These are phyloP conservation scores for Carassius auratus DNA, from an alignment of 2,113 vertebrate species.

Conservation along the genomic window DNA sequence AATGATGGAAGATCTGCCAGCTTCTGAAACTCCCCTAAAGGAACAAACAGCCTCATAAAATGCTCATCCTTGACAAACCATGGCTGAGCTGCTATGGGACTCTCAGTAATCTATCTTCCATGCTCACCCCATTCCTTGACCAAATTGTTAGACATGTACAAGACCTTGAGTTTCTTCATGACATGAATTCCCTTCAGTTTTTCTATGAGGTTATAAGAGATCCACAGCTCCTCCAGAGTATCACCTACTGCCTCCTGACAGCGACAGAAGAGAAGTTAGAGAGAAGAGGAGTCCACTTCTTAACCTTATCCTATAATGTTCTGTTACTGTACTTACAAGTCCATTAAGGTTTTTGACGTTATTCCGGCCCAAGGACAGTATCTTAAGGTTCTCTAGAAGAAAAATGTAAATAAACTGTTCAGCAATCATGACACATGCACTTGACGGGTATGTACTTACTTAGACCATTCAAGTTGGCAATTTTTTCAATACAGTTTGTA, in stretches of 20 bases:
- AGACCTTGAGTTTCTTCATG: slow-evolving; percentile 91
- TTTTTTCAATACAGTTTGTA: slow-evolving; percentile 98
- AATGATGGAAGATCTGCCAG: slow-evolving; percentile 86
- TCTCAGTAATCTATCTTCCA: not conserved
- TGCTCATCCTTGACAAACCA: no score
- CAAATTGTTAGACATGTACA: slow-evolving; percentile 97
- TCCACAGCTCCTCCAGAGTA: slow-evolving; percentile 92
- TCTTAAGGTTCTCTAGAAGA: slow-evolving; percentile 87
- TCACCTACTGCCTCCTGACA: slow-evolving; percentile 91
- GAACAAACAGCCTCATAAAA: slow-evolving; percentile 49
- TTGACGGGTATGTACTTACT: slow-evolving; percentile 81
- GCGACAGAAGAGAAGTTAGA: slow-evolving; percentile 26
- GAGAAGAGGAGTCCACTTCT: not conserved
- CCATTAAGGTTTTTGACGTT: slow-evolving; percentile 94
- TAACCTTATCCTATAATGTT: not conserved
- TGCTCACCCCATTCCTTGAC: slow-evolving; percentile 96
- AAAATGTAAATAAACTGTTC: slow-evolving; percentile 38
- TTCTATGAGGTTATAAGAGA: slow-evolving; percentile 96
- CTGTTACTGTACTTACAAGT: slow-evolving; percentile 78
- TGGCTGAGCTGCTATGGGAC: not conserved
- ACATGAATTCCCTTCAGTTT: slow-evolving; percentile 91
- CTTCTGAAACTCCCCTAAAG: slow-evolving; percentile 87
- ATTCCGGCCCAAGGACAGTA: slow-evolving; percentile 94
- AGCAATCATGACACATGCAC: not conserved
- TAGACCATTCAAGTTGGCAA: slow-evolving; percentile 89